phyloP scores from a whole-genome alignment of 2,888 invertebrate genomes.

The Eremobia ochroleuca region DNA sequence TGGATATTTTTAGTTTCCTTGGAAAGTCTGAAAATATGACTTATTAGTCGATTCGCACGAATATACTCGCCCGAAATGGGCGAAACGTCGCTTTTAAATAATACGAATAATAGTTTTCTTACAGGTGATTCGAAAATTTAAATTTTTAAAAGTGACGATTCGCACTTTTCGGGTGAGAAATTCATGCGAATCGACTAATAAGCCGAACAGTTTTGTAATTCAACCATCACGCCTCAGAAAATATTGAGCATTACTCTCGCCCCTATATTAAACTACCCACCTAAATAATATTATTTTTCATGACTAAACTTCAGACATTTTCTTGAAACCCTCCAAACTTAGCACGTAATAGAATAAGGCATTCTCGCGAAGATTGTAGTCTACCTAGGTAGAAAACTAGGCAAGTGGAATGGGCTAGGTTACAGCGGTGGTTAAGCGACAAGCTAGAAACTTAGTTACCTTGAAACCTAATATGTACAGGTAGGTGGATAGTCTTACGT shows the following conservation, averaged over 20 bases:
- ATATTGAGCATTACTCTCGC: background rate
- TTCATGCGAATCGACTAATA: too few relatives aligned
- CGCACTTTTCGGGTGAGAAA: too few relatives aligned
- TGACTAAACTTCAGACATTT: slow-evolving; percentile 10
- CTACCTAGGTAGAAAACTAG: slow-evolving; percentile 32
- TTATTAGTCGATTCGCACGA: too few relatives aligned
- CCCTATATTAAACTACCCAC: too few relatives aligned
- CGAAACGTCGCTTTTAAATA: too few relatives aligned
- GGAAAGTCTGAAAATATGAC: background rate
- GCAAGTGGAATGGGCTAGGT: slow-evolving; percentile 36
- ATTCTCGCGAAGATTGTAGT: slow-evolving; percentile 23
- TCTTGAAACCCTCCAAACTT: slow-evolving; percentile 12
- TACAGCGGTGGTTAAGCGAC: slow-evolving; percentile 25
- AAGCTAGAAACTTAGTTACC: slow-evolving; percentile 43
- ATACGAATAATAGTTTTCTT: too few relatives aligned
- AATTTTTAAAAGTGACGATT: too few relatives aligned
- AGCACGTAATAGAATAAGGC: slow-evolving; percentile 37
- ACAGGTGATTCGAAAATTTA: too few relatives aligned
- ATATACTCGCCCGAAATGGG: too few relatives aligned
- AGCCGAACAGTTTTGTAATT: too few relatives aligned
- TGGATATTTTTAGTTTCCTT: background rate
- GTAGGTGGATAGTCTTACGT: background rate
- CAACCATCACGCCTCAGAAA: too few relatives aligned
- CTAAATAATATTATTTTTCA: slow-evolving; percentile 14
- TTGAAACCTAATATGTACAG: background rate